These are phyloP conservation scores for Parnassius smintheus DNA, from an alignment of 2,888 invertebrate genomes.

Conservation along the genomic window DNA sequence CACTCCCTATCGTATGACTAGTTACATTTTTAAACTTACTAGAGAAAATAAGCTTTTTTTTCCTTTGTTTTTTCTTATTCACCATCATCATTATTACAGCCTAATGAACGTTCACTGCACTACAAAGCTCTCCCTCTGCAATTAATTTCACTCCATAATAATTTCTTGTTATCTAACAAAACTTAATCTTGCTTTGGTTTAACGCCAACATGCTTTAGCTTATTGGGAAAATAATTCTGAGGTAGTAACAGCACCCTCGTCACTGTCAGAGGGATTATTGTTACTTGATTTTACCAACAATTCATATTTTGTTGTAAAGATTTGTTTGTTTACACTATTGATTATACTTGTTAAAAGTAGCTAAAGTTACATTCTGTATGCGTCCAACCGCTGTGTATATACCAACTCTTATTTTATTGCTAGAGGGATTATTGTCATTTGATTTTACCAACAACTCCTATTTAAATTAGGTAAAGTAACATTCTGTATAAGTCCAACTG, in stretches of 20 bases:
- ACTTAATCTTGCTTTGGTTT: constrained; percentile 6
- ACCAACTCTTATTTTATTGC: constrained; percentile 20
- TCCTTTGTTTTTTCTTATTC: too few species aligned
- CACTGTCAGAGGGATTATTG: constrained; percentile 35
- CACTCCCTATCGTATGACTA: too few species aligned
- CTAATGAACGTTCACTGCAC: too few species aligned
- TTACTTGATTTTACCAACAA: constrained; percentile 32
- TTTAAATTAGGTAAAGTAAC: neutral
- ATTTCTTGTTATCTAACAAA: neutral
- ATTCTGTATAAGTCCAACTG: too few species aligned
- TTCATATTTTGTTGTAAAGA: neutral
- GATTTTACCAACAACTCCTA: constrained; percentile 27
- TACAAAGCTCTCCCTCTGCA: too few species aligned
- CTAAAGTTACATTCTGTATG: too few species aligned
- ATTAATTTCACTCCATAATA: too few species aligned
- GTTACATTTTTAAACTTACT: too few species aligned
- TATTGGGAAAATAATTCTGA: constrained; percentile 24
- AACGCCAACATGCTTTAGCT: constrained; percentile 4
- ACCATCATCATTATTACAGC: too few species aligned
- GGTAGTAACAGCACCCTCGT: constrained; percentile 30
- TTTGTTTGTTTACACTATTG: neutral
- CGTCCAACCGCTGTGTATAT: too few species aligned
- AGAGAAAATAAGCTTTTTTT: too few species aligned
- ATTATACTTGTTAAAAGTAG: too few species aligned
- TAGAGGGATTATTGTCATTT: constrained; percentile 33